Evolutionary conservation across 1,140 invertebrate genomes (phyloP), one percentile per base, ranked within the genome.

Genomic region (Polypedilum vanderplanki): DNA sequence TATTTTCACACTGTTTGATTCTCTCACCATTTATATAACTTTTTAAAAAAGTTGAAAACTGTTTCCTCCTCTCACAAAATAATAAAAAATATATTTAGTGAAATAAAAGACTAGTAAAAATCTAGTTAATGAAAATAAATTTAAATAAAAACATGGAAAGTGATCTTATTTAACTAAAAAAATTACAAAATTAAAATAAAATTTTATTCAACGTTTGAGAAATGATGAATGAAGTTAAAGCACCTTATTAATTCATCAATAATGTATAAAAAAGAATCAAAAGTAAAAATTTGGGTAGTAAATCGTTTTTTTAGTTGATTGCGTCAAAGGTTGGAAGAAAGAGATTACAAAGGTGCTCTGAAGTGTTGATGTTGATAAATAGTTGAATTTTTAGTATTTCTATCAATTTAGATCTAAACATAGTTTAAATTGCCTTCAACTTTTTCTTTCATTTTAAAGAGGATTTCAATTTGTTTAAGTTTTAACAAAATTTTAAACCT

Each of bases 161-260:
- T 70, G 65, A 70, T 70, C 65, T 70, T 70, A 70, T 70, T 20
- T 20, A 70, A 70, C 17, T 9, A 67, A 67, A 10, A 70, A 70
- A 22, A 70, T 10, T 8, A 57, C 10, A 57, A 57, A 57, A 57
- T 15, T 57, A 1, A 3, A 15, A 70, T 18, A 20, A 67, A 67
- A 17, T 7, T 18, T 67, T 46, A 46, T 3, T 46, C 7, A 46
- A 57, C 8, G 46, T 57, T 57, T n/a, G n/a, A 57, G n/a, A 57
- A 57, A 57, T 57, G 24, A 57, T 12, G n/a, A 57, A 57, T 57
- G n/a, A 57, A 46, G 41, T 57, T 57, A 57, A 57, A 57, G 46
- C 46, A 57, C 46, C 46, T 57, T 57, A 57, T 57, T 57, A 57
- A 57, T 15, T 57, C 4, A 57, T 57, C 46, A 57, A 57, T 57